These are phyloP conservation scores for Metopia argyrocephala DNA, from an alignment of 2,888 invertebrate species.

Conservation along the genomic window DNA sequence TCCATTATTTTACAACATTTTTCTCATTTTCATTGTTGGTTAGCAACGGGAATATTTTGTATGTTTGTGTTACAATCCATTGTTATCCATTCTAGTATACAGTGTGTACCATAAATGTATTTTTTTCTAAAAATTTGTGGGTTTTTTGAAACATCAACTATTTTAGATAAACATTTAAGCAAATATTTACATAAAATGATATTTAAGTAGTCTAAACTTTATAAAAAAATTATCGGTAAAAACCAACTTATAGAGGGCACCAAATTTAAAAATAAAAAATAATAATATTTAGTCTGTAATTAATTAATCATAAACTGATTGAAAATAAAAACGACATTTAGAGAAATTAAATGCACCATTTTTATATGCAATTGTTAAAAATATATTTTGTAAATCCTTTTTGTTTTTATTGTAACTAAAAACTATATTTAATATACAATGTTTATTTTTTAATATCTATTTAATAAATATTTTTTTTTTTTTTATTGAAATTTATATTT, in stretches of 20 bases:
- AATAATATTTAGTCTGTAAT: conserved; percentile 19
- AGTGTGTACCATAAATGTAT: too few species aligned
- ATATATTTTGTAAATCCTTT: background rate
- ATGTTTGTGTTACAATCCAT: too few species aligned
- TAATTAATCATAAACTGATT: background rate
- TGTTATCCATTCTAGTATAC: too few species aligned
- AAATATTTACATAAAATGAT: background rate
- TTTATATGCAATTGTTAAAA: conserved; percentile 3
- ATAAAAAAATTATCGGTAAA: background rate
- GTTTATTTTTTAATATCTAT: too few species aligned
- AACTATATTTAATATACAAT: background rate
- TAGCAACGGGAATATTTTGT: too few species aligned
- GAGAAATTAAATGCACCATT: conserved; percentile 30
- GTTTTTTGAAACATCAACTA: background rate
- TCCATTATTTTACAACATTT: too few species aligned
- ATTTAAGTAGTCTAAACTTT: background rate
- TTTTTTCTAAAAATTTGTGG: too few species aligned
- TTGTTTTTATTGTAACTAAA: background rate
- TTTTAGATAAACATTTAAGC: background rate
- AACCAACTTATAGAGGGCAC: conserved; percentile 5
- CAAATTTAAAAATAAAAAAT: background rate
- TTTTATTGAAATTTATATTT: too few species aligned
- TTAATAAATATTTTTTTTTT: too few species aligned
- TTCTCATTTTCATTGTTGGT: too few species aligned
- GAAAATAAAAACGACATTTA: conserved; percentile 25